Evolutionary conservation across 2,797 vertebrate genomes (phyloP).

Genomic region (Salmo trutta): DNA sequence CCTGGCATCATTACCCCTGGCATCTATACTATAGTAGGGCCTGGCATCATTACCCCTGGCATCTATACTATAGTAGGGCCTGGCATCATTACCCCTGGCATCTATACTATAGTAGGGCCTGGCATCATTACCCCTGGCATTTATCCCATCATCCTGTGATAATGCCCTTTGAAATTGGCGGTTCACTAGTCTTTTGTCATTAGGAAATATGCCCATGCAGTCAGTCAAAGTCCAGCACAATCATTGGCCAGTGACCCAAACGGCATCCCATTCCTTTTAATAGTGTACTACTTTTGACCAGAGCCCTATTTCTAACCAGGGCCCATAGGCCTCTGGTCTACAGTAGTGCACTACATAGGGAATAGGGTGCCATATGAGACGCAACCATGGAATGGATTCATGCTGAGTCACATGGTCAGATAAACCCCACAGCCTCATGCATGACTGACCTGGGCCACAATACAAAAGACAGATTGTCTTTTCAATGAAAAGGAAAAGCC

Average conservation of each 20-base stretch:
- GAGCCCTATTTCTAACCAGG: too few relatives aligned
- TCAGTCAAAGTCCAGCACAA: background rate
- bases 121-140: too few relatives aligned
- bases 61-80: too few relatives aligned
- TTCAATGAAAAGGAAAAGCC: constrained; percentile 1
- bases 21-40: too few relatives aligned
- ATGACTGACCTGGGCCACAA: background rate
- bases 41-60: too few relatives aligned
- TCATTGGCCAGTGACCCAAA: background rate
- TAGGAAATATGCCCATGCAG: background rate
- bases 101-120: too few relatives aligned
- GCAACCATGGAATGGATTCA: background rate
- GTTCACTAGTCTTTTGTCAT: background rate
- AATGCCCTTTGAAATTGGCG: background rate
- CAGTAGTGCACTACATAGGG: background rate
- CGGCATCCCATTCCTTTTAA: too few relatives aligned
- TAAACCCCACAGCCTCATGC: constrained; percentile 24
- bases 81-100: too few relatives aligned
- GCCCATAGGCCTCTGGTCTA: too few relatives aligned
- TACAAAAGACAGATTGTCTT: constrained; percentile 17
- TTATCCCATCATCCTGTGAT: background rate
- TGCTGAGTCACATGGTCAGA: constrained; percentile 30
- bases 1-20: too few relatives aligned
- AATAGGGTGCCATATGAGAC: too few relatives aligned
- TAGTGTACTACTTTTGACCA: too few relatives aligned